phyloP scores from a whole-genome alignment of 1,140 invertebrate genomes.

The Papilio helenus region DNA sequence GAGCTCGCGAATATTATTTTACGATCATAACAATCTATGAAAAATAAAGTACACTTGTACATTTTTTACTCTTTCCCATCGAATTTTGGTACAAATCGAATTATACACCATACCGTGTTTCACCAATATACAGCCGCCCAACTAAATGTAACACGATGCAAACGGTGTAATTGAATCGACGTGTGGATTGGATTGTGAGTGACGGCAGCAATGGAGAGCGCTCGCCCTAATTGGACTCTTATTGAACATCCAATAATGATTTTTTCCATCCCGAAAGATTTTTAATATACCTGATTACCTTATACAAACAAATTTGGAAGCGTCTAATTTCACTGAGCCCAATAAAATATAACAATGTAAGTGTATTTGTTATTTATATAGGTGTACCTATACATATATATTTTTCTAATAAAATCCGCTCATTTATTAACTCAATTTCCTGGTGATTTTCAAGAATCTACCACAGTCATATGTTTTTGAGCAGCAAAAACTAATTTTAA shows the following conservation, averaged over 20 bases:
- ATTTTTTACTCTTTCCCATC: not conserved
- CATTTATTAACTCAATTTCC: too few relatives aligned
- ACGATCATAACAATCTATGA: too few relatives aligned
- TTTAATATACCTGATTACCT: not conserved
- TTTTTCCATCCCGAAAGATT: not conserved
- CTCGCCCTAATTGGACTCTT: not conserved
- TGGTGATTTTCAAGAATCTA: too few relatives aligned
- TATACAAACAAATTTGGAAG: not conserved
- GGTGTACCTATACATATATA: too few relatives aligned
- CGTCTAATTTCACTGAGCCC: not conserved
- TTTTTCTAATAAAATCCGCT: too few relatives aligned
- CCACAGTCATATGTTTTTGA: too few relatives aligned
- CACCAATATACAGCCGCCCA: not conserved
- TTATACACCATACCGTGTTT: not conserved
- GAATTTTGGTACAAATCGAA: not conserved
- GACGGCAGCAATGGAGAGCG: not conserved
- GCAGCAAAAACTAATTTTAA: too few relatives aligned
- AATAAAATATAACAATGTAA: not conserved
- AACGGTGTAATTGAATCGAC: constrained; percentile 18
- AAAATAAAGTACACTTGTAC: not conserved
- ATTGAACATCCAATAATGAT: constrained; percentile 18
- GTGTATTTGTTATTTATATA: too few relatives aligned
- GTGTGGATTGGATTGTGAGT: not conserved
- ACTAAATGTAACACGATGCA: constrained; percentile 5
- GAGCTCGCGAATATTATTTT: too few relatives aligned